These are phyloP conservation scores for Aramus guarauna DNA, from an alignment of 2,113 vertebrate genomes.

Conservation along the genomic window DNA sequence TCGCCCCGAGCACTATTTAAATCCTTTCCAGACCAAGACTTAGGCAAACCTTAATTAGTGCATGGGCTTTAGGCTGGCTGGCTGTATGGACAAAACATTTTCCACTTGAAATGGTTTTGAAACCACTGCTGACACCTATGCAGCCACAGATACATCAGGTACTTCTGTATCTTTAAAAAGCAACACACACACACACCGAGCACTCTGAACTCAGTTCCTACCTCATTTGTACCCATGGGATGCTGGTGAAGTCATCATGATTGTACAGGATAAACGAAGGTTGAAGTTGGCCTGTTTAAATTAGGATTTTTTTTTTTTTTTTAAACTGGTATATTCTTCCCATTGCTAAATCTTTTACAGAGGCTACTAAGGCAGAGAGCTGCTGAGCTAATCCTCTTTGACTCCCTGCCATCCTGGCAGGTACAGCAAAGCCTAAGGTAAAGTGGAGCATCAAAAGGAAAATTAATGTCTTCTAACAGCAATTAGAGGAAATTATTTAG, in stretches of 20 bases:
- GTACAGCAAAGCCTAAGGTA: conserved; percentile 72
- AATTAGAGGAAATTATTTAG: conserved; percentile 84
- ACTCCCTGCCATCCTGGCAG: conserved; percentile 78
- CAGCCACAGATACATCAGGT: background rate
- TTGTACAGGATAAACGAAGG: background rate
- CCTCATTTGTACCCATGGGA: conserved; percentile 24
- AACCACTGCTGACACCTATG: background rate
- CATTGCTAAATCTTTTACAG: conserved; percentile 66
- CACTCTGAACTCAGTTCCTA: background rate
- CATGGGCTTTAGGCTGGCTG: background rate
- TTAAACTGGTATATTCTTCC: conserved; percentile 8
- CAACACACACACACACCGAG: background rate
- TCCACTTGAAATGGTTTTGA: background rate
- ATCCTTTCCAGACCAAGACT: background rate
- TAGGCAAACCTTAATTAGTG: background rate
- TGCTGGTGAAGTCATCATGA: conserved; percentile 43
- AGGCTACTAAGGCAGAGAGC: conserved; percentile 57
- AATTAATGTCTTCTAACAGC: conserved; percentile 82
- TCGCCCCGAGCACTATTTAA: background rate
- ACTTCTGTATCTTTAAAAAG: background rate
- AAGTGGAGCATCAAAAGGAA: conserved; percentile 80
- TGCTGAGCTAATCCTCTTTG: conserved; percentile 77
- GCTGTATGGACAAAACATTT: background rate
- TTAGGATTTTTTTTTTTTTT: background rate
- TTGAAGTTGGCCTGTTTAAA: conserved; percentile 34